Percentiles rank a stretch among this genome's conserved stretches.
These are phyloP conservation scores for Lanius ludovicianus DNA, from an alignment of 2,113 vertebrate genomes.

Conservation along the genomic window DNA sequence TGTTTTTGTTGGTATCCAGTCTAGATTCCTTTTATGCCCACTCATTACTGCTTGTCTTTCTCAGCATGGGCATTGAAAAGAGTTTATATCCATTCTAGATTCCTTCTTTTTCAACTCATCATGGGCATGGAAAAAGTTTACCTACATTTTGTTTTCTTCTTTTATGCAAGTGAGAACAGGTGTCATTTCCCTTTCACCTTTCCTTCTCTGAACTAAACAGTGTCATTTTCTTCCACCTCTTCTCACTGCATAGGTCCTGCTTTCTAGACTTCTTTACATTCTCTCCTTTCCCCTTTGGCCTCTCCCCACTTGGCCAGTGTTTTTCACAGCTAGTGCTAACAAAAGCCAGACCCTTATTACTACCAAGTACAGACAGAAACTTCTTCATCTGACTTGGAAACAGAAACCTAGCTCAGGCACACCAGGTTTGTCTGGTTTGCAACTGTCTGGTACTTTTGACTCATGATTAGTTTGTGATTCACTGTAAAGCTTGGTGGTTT, in stretches of 20 bases:
- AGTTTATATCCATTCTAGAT: background rate
- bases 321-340: background rate
- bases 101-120: background rate
- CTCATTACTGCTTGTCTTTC: background rate
- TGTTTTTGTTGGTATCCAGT: background rate
- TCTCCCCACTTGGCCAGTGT: background rate
- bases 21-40: background rate
- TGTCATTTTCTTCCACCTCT: background rate
- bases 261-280: background rate
- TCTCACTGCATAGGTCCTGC: background rate
- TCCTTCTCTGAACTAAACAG: background rate
- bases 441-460: background rate
- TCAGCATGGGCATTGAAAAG: background rate
- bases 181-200: background rate
- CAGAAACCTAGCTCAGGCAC: background rate
- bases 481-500: background rate
- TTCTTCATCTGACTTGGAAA: background rate
- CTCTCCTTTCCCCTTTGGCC: accelerated
- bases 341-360: background rate
- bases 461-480: background rate
- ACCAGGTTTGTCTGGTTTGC: background rate
- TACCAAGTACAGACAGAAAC: background rate
- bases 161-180: background rate
- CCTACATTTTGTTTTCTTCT: background rate
- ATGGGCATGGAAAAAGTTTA: background rate